Base-by-base conservation (phyloP, 2,888 invertebrate genomes). In the Eupithecia vulgata region DNA sequence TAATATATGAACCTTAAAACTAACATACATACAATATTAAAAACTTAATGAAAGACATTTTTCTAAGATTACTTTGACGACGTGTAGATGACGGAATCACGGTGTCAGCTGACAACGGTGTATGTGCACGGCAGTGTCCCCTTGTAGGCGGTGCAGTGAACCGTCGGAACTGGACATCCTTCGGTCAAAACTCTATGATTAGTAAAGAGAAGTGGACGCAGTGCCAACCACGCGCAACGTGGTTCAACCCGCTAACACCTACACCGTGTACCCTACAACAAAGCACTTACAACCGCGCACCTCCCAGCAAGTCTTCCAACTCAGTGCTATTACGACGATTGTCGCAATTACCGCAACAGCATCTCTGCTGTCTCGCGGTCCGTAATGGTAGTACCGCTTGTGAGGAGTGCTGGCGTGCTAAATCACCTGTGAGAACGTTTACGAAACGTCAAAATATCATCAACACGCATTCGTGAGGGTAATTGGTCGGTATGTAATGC, bases 281-380 rank as follows among this genome's bases (percentile, higher is more conserved):
- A 84, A 84, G 84, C 82, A 81, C 81, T 81, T 78, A 78, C 74
- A 75, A 78, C 79, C 52, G 80, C 78, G 81, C 80, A 77, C 79
- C 78, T 76, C 71, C 79, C 79, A 78, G 79, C 79, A 80, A 65
- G 79, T 80, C 81, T 79, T 81, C 81, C 72, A 74, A 73, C 70
- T 74, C 74, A 45, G 42, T 67, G 72, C 78, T 69, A 76, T 77
- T 76, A 74, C 70, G 66, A 75, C 76, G 67, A 81, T 80, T 76
- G 78, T 78, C 68, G 68, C 78, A 77, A 79, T 79, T 76, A 76
- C 73, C 74, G 74, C 74, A 76, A 71, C 73, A 75, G 77, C 70
- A 78, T 76, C 69, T 25, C 68, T 45, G 64, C 59, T 67, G 70
- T 70, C 62, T 66, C 70, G 34, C 61, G 65, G 67, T 48, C 59